Percentiles rank a stretch among this genome's conserved stretches.
Evolutionary conservation across 2,113 vertebrate genomes (phyloP).

Genomic region (Antennarius striatus): DNA sequence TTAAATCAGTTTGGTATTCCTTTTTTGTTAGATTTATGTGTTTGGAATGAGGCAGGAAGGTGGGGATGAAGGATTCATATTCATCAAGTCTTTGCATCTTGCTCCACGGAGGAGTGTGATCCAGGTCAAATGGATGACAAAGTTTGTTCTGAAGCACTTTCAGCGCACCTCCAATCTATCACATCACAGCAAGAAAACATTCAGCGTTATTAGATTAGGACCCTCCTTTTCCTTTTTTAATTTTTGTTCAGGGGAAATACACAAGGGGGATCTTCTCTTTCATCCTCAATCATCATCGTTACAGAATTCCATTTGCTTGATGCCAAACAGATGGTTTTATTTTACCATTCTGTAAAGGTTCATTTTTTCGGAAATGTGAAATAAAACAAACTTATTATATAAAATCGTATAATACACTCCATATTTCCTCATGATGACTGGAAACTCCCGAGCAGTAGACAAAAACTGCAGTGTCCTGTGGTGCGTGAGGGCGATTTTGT

Average conservation of each 20-base stretch:
- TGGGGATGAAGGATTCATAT: slow-evolving; percentile 5
- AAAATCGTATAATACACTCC: slow-evolving; percentile 65
- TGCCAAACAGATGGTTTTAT: slow-evolving; percentile 79
- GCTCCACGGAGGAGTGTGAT: too few species aligned
- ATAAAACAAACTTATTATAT: slow-evolving; percentile 73
- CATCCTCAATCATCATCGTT: slow-evolving; percentile 68
- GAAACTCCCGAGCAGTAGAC: slow-evolving; percentile 59
- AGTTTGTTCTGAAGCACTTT: slow-evolving; percentile 35
- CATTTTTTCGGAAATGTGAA: slow-evolving; percentile 75
- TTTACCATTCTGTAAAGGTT: slow-evolving; percentile 76
- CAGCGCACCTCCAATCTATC: slow-evolving; percentile 36
- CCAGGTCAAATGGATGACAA: neutral
- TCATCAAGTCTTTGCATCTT: neutral
- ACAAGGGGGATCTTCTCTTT: slow-evolving; percentile 49
- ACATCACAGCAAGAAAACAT: slow-evolving; percentile 32
- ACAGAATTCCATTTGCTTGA: slow-evolving; percentile 70
- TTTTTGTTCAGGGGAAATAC: slow-evolving; percentile 9
- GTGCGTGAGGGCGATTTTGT: slow-evolving; percentile 41
- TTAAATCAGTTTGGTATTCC: neutral
- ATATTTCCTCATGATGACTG: slow-evolving; percentile 64
- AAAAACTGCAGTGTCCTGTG: slow-evolving; percentile 66
- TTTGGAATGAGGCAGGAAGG: slow-evolving; percentile 4
- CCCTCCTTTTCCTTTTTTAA: slow-evolving; percentile 11
- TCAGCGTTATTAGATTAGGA: slow-evolving; percentile 21
- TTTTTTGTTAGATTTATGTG: neutral